Evolutionary conservation across 1,140 invertebrate genomes (phyloP).

Genomic region (Maniola jurtina): DNA sequence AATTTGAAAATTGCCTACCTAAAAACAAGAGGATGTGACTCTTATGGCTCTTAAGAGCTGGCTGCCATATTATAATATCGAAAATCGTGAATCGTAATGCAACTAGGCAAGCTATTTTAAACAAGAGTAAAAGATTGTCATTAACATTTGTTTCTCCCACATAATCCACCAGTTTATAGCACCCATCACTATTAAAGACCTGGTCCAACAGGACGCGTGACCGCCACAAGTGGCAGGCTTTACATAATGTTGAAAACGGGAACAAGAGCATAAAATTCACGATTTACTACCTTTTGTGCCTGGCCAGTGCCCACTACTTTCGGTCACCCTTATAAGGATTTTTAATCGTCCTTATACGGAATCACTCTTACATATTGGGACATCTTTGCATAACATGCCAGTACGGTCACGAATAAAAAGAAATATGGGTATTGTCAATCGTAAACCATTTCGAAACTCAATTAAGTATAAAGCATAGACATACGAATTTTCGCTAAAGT

Average conservation of each 20-base stretch:
- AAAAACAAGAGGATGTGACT: too few relatives aligned
- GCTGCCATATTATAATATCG: too few relatives aligned
- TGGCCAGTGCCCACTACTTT: background rate
- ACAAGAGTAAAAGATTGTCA: background rate
- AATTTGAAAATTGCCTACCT: too few relatives aligned
- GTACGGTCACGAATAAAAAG: background rate
- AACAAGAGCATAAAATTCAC: background rate
- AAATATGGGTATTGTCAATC: background rate
- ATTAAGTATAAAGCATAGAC: too few relatives aligned
- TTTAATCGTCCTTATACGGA: conserved; percentile 8
- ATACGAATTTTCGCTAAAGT: too few relatives aligned
- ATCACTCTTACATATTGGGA: background rate
- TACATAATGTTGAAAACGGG: conserved; percentile 1
- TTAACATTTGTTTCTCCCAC: background rate
- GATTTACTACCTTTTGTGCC: background rate
- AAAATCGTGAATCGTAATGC: too few relatives aligned
- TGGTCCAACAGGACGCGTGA: too few relatives aligned
- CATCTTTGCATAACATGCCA: background rate
- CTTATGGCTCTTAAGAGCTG: too few relatives aligned
- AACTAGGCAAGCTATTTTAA: too few relatives aligned
- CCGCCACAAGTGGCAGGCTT: background rate
- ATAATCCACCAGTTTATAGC: background rate
- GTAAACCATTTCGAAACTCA: background rate
- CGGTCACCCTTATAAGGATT: background rate
- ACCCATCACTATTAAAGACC: background rate